A percentile compares a stretch with the other conserved stretches of the same genome.
Conservation (phyloP, 64 coral and sea anemone genomes). For the Orbicella faveolata region DNA sequence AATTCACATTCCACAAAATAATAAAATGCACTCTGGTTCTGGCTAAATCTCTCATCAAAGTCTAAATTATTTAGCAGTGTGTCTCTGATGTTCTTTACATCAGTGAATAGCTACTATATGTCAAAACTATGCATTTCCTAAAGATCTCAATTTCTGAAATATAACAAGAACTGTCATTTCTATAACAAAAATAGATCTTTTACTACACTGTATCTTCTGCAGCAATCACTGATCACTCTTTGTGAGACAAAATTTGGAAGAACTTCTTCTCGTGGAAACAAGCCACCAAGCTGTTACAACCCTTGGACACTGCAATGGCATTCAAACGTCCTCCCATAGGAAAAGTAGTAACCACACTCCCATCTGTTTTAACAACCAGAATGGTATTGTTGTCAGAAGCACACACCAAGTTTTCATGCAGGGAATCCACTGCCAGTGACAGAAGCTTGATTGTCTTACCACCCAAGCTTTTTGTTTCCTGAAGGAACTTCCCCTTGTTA, state of each 20-base stretch:
- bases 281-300: constrained; percentile 25
- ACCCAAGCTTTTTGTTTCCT: not conserved
- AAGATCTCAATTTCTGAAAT: no score
- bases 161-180: no score
- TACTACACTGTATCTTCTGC: not conserved
- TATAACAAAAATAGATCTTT: no score
- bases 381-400: constrained; percentile 8
- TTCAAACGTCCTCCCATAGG: not conserved
- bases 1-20: no score
- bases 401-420: constrained; percentile 8
- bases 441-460: not conserved
- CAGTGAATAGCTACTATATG: no score
- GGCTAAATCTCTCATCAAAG: no score
- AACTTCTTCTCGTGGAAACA: constrained; percentile 22
- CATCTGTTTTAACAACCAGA: not conserved
- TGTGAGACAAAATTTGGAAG: constrained; percentile 24
- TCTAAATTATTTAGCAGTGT: no score
- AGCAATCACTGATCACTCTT: not conserved
- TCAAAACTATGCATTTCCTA: no score
- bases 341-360: not conserved
- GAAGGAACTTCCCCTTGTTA: constrained; percentile 6
- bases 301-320: constrained; percentile 30
- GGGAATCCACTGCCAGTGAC: not conserved
- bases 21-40: no score
- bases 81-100: no score